Percentiles rank a stretch among this genome's conserved stretches.
Conservation (phyloP, 1,140 invertebrate genomes). For the Brachionus rotundiformis region DNA sequence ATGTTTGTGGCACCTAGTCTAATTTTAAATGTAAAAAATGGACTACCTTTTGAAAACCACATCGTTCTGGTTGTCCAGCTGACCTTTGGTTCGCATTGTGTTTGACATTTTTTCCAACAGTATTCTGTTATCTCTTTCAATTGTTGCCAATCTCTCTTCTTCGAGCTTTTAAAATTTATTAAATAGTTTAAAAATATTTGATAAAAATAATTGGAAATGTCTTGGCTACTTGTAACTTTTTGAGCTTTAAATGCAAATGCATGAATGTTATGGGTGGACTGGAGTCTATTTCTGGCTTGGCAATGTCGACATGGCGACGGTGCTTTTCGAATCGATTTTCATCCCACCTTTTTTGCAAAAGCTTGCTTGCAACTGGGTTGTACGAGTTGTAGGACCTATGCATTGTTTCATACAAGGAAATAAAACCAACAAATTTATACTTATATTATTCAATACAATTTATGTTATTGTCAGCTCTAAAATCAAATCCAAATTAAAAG, state of each 20-base stretch:
- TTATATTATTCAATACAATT: background rate
- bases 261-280: conserved; percentile 63
- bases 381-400: conserved; percentile 61
- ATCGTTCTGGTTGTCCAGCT: conserved; percentile 61
- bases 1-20: too few relatives aligned
- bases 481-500: conserved; percentile 16
- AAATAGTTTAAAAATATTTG: background rate
- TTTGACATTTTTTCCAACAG: conserved; percentile 63
- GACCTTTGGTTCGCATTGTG: conserved; percentile 61
- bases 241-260: conserved; percentile 64
- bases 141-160: conserved; percentile 61
- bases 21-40: background rate
- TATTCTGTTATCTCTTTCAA: conserved; percentile 62
- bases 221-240: conserved; percentile 62
- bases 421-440: background rate
- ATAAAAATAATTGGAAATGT: background rate
- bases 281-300: conserved; percentile 60
- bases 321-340: conserved; percentile 61
- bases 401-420: conserved; percentile 55
- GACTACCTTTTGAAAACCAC: conserved; percentile 61
- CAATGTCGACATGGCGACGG: conserved; percentile 55
- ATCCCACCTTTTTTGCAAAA: conserved; percentile 62
- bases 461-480: background rate
- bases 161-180: conserved; percentile 56
- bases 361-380: conserved; percentile 59